Percentiles rank a stretch among this genome's conserved stretches.
These are phyloP conservation scores for Aplocera efformata DNA, from an alignment of 2,888 invertebrate species.

Conservation along the genomic window DNA sequence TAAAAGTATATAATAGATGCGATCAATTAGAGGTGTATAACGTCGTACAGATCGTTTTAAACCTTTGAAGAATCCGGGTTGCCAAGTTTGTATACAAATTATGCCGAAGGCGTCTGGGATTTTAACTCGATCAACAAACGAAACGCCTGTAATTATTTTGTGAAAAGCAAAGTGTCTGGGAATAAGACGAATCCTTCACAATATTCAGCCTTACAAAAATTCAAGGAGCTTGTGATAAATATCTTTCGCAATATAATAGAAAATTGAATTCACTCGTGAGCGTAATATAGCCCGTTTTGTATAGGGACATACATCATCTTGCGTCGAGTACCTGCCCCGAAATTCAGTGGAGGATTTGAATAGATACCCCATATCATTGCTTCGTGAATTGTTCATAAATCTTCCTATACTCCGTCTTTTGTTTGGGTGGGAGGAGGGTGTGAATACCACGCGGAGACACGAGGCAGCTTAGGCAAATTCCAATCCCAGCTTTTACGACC, in stretches of 20 bases:
- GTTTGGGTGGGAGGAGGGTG: constrained; percentile 54
- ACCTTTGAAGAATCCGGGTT: constrained; percentile 39
- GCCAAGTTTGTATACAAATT: constrained; percentile 21
- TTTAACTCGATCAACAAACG: constrained; percentile 14
- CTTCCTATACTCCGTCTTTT: constrained; percentile 68
- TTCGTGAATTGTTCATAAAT: constrained; percentile 75
- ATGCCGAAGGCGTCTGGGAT: constrained; percentile 7
- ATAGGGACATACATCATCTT: constrained; percentile 58
- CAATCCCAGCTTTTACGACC: constrained; percentile 42
- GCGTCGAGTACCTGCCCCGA: constrained; percentile 51
- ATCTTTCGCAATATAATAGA: constrained; percentile 31
- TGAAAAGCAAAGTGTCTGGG: constrained; percentile 2
- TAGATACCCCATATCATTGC: constrained; percentile 73
- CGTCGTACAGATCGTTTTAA: constrained; percentile 47
- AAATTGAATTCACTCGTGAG: constrained; percentile 41
- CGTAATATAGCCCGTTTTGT: constrained; percentile 44
- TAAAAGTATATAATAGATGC: constrained; percentile 48
- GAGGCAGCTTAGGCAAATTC: constrained; percentile 50
- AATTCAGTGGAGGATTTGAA: constrained; percentile 64
- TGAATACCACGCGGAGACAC: constrained; percentile 21
- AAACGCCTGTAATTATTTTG: constrained; percentile 17
- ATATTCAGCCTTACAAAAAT: constrained; percentile 11
- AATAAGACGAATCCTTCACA: neutral
- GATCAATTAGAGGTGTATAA: constrained; percentile 52
- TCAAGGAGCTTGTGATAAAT: constrained; percentile 18